Evolutionary conservation across 2,797 vertebrate genomes (phyloP).

Genomic region (Halcyon chelicuti): DNA sequence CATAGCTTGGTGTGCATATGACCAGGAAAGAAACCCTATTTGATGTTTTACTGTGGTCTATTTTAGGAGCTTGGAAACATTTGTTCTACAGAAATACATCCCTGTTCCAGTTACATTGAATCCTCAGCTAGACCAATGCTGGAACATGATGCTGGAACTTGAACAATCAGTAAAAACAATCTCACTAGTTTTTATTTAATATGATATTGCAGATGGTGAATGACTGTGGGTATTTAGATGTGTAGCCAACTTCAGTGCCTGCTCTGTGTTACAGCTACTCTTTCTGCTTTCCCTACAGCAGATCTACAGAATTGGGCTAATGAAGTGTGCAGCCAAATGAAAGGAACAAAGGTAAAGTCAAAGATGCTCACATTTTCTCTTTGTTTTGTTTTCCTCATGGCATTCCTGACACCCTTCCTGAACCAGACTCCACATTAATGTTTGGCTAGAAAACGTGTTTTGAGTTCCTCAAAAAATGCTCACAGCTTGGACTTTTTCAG

Average conservation of each 20-base stretch:
- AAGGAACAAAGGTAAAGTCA: constrained; percentile 76
- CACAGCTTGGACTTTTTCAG: not conserved
- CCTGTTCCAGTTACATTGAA: constrained; percentile 51
- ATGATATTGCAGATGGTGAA: not conserved
- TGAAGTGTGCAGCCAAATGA: constrained; percentile 74
- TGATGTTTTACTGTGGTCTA: constrained; percentile 60
- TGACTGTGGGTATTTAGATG: constrained; percentile 33
- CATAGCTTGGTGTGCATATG: constrained; percentile 65
- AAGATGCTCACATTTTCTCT: not conserved
- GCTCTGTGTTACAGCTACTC: not conserved
- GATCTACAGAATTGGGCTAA: constrained; percentile 81
- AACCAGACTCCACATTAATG: not conserved
- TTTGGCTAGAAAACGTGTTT: not conserved
- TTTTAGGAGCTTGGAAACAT: constrained; percentile 68
- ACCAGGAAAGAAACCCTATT: constrained; percentile 70
- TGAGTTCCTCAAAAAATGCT: constrained; percentile 6
- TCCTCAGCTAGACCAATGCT: not conserved
- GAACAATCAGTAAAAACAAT: constrained; percentile 42
- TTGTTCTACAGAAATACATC: constrained; percentile 61
- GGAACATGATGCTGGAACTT: not conserved
- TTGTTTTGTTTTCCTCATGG: not conserved
- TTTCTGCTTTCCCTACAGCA: constrained; percentile 71
- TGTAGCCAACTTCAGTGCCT: constrained; percentile 18
- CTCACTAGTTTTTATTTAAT: constrained; percentile 24
- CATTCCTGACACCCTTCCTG: not conserved